Evolutionary conservation across 2,797 vertebrate species (phyloP).

Genomic region (Danio albolineatus): DNA sequence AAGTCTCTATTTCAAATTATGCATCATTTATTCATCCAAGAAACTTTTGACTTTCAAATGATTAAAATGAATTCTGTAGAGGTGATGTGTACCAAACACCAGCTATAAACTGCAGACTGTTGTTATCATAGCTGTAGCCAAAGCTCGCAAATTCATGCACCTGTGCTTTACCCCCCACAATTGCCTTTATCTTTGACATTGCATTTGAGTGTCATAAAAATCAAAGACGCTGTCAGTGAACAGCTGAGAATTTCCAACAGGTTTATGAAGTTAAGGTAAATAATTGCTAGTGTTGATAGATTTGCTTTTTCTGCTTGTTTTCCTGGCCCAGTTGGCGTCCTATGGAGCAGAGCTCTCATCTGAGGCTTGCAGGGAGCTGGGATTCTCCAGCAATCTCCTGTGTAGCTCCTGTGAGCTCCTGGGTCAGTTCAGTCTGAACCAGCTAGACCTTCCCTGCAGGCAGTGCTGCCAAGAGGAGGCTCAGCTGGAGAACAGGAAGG

Average conservation of each 20-base stretch:
- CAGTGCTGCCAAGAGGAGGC: slow-evolving; percentile 97
- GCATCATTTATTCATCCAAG: background rate
- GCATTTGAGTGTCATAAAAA: background rate
- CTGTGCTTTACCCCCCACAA: slow-evolving; percentile 12
- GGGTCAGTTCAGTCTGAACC: slow-evolving; percentile 89
- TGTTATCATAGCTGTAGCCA: slow-evolving; percentile 29
- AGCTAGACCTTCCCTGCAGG: slow-evolving; percentile 86
- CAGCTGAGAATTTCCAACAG: slow-evolving; percentile 35
- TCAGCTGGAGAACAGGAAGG: slow-evolving; percentile 92
- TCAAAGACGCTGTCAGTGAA: background rate
- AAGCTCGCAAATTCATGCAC: background rate
- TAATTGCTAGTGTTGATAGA: background rate
- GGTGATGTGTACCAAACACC: background rate
- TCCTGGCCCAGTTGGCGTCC: slow-evolving; percentile 78
- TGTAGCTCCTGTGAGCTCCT: slow-evolving; percentile 97
- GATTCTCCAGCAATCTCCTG: slow-evolving; percentile 97
- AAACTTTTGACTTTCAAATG: background rate
- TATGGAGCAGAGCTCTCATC: slow-evolving; percentile 89
- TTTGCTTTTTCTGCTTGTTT: background rate
- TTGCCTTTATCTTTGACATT: slow-evolving; percentile 1
- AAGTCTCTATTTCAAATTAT: background rate
- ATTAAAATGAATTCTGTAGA: background rate
- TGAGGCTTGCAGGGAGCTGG: slow-evolving; percentile 93
- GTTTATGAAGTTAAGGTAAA: background rate
- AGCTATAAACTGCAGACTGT: background rate